phyloP scores from a whole-genome alignment of 2,888 invertebrate species.

The Drosophila differens region DNA sequence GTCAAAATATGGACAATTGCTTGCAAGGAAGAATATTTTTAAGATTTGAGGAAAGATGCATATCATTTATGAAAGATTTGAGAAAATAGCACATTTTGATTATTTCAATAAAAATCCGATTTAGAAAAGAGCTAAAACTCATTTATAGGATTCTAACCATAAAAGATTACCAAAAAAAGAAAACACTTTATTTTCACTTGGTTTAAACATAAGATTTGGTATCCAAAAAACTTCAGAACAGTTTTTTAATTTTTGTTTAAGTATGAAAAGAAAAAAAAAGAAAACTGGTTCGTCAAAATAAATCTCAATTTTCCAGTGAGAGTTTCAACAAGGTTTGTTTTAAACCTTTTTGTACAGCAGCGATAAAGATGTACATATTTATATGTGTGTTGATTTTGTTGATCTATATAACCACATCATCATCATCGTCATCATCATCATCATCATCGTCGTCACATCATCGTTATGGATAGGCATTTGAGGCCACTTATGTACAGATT shows the following conservation, averaged over 20 bases:
- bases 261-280: not conserved
- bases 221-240: not conserved
- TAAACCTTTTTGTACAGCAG: not conserved
- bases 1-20: not conserved
- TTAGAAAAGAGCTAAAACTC: not conserved
- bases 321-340: not conserved
- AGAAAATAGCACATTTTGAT: not conserved
- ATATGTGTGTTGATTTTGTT: not conserved
- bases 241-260: not conserved
- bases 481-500: conserved; percentile 75
- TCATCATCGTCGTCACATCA: conserved; percentile 35
- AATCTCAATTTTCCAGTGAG: not conserved
- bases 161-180: not conserved
- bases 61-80: too few species aligned
- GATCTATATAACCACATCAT: conserved; percentile 32
- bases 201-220: not conserved
- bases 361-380: not conserved
- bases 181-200: not conserved
- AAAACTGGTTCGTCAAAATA: not conserved
- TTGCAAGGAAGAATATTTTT: not conserved
- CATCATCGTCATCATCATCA: conserved; percentile 1
- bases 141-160: not conserved
- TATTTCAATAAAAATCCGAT: not conserved
- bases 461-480: conserved; percentile 58
- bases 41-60: not conserved